Base-by-base conservation (phyloP, 2,797 vertebrate species). In the Schizopygopsis malacanthus region DNA sequence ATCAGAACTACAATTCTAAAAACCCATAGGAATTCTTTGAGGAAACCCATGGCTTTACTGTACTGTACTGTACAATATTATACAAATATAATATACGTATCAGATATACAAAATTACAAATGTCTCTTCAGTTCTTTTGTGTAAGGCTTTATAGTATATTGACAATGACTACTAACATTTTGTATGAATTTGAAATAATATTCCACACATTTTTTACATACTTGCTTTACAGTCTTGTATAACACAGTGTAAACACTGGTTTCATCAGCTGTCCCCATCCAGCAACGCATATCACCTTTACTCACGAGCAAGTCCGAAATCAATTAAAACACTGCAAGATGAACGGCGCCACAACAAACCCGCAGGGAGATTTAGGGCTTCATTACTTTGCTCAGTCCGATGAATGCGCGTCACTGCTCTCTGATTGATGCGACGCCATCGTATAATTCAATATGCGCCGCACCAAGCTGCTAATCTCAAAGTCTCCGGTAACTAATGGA, bases 341-440 rank as follows among this genome's bases (percentile, higher is more conserved):
- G 86, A 86, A 87, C 22, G 77, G 88, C 82, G 81, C 89, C 85
- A 81, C 84, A 72, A 61, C 61, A 78, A 61, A 45, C 86, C 81
- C 82, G n/a, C 61, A n/a, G 73, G 72, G 79, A 79, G 63, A 87
- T 89, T 88, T 86, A 77, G 83, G 79, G 81, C 70, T 78, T 88
- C 85, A 85, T 88, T 87, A 85, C 83, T 86, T 88, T 89, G 81
- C 69, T 80, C 87, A 90, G 84, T 86, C 83, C 88, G 84, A 80
- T 80, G 79, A 89, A 87, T 73, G 37, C 69, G 18, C 70, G 84
- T 89, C 85, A 83, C 85, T 81, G 89, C 73, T 83, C 80, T 59
- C 82, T 89, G 88, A 92, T 88, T 87, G 88, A 91, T 91, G 87
- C 79, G 69, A 87, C 67, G 81, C 82, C 84, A 86, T 85, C 47